These are phyloP conservation scores for Amphibalanus amphitrite DNA, from an alignment of 1,140 invertebrate species.

Conservation along the genomic window DNA sequence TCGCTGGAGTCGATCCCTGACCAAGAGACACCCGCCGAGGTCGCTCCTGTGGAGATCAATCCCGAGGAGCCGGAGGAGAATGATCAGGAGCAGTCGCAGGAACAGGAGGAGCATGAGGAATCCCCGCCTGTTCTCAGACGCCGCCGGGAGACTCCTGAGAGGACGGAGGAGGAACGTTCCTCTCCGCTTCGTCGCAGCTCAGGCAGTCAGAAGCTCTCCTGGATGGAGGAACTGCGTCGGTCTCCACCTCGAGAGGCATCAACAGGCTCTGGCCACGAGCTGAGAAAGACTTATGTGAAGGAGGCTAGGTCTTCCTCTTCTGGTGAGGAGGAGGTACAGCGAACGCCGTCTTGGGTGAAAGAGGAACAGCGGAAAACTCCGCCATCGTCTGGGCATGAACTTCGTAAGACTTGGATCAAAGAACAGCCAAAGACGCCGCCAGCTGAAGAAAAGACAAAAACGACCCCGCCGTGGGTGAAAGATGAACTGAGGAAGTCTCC, in stretches of 20 bases:
- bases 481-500: too few species aligned
- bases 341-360: background rate
- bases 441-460: too few species aligned
- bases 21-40: background rate
- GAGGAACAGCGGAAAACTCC: background rate
- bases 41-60: too few species aligned
- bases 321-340: background rate
- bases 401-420: background rate
- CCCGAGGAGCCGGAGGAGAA: too few species aligned
- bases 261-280: background rate
- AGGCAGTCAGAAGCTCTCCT: background rate
- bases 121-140: conserved; percentile 4
- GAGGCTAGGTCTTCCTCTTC: background rate
- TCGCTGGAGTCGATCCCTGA: background rate
- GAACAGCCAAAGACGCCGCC: too few species aligned
- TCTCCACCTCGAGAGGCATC: background rate
- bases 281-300: background rate
- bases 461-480: too few species aligned
- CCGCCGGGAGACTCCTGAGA: background rate
- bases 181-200: background rate
- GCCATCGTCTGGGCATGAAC: background rate
- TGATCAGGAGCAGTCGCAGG: conserved; percentile 1
- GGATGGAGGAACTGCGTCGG: background rate
- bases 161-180: background rate
- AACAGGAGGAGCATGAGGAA: conserved; percentile 14